Percentiles rank a stretch among this genome's conserved stretches.
Evolutionary conservation across 1,140 invertebrate genomes (phyloP).

Genomic region (Hyphantria cunea): DNA sequence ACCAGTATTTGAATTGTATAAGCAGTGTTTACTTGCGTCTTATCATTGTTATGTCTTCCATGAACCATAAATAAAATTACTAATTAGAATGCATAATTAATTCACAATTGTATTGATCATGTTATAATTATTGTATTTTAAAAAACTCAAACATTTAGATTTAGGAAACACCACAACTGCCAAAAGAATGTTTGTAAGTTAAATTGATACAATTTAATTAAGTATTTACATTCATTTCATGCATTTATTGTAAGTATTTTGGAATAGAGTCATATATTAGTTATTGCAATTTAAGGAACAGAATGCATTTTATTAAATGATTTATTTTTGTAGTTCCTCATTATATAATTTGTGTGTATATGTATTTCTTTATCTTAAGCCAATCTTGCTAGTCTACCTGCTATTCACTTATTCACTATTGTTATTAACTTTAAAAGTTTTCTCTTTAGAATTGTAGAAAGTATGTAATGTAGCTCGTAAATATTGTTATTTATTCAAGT

Average conservation of each 20-base stretch:
- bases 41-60: constrained; percentile 39
- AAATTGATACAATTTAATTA: constrained; percentile 2
- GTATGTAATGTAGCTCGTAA: constrained; percentile 11
- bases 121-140: constrained; percentile 6
- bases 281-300: constrained; percentile 2
- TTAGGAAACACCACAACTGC: constrained; percentile 16
- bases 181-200: constrained; percentile 16
- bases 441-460: constrained; percentile 10
- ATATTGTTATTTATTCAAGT: constrained; percentile 33
- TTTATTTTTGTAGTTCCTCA: constrained; percentile 29
- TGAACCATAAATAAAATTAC: constrained; percentile 24
- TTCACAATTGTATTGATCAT: constrained; percentile 7
- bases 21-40: background rate
- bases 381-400: constrained; percentile 21
- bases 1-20: constrained; percentile 1
- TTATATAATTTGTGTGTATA: constrained; percentile 12
- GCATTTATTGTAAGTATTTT: constrained; percentile 26
- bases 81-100: constrained; percentile 25
- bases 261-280: background rate
- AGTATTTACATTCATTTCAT: constrained; percentile 9
- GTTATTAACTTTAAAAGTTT: background rate
- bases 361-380: constrained; percentile 4
- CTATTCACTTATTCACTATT: constrained; percentile 12
- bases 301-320: background rate
- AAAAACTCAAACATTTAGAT: background rate